These are phyloP conservation scores for Crenichthys baileyi DNA, from an alignment of 2,797 vertebrate genomes.

Conservation along the genomic window DNA sequence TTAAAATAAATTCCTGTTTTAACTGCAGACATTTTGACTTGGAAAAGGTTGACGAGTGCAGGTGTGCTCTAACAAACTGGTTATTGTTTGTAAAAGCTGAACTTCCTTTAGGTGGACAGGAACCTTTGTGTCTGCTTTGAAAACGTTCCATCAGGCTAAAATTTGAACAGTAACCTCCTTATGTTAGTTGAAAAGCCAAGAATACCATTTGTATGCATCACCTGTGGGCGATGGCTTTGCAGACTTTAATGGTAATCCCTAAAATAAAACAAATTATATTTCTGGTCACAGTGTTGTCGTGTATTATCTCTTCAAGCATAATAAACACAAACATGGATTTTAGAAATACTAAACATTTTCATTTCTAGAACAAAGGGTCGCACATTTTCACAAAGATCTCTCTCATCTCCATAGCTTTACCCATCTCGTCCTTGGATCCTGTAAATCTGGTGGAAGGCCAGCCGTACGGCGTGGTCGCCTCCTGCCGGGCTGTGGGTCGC, in stretches of 20 bases:
- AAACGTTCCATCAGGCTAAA: background rate
- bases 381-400: background rate
- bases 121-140: background rate
- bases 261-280: background rate
- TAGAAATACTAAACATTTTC: background rate
- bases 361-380: background rate
- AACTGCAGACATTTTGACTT: background rate
- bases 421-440: slow-evolving; percentile 86
- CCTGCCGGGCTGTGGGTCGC: slow-evolving; percentile 87
- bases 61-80: background rate
- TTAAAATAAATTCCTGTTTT: background rate
- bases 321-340: background rate
- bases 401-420: slow-evolving; percentile 74
- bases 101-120: slow-evolving; percentile 1
- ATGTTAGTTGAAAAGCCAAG: background rate
- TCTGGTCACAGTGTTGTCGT: background rate
- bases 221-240: background rate
- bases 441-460: slow-evolving; percentile 85
- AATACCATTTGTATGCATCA: background rate
- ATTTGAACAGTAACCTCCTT: slow-evolving; percentile 1
- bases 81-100: background rate
- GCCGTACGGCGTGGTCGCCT: slow-evolving; percentile 81
- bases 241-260: background rate
- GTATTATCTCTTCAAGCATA: background rate
- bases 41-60: background rate